phyloP scores from a whole-genome alignment of 2,113 vertebrate genomes.

The Corynorhinus townsendii region DNA sequence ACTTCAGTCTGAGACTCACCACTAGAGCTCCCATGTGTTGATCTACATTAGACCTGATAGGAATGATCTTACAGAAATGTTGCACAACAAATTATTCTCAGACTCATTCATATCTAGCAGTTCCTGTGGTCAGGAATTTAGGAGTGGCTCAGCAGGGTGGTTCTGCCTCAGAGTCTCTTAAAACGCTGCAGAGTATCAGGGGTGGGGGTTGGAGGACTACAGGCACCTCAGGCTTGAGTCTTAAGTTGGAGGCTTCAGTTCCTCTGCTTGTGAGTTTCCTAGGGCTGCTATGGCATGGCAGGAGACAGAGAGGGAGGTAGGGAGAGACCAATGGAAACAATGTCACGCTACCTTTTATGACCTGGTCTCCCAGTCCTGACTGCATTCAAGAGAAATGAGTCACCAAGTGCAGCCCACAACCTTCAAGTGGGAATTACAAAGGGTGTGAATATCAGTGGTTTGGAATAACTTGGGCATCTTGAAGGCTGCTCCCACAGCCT shows the following conservation, averaged over 20 bases:
- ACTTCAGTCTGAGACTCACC: not conserved
- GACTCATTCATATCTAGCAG: not conserved
- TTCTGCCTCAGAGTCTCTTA: not conserved
- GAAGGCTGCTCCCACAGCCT: not conserved
- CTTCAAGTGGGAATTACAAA: not conserved
- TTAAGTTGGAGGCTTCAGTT: not conserved
- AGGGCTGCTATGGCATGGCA: not conserved
- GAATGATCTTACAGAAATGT: not conserved
- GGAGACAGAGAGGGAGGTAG: not conserved
- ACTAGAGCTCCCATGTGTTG: not conserved
- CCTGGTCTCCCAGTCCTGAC: not conserved
- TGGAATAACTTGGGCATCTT: not conserved
- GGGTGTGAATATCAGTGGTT: not conserved
- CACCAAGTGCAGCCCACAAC: not conserved
- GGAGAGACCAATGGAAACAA: not conserved
- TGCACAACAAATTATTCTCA: not conserved
- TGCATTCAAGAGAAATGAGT: not conserved
- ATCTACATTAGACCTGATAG: not conserved
- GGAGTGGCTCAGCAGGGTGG: not conserved
- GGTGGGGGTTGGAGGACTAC: accelerated
- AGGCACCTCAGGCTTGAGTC: not conserved
- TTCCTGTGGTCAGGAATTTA: not conserved
- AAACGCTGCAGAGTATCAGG: not conserved
- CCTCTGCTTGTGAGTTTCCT: not conserved
- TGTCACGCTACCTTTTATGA: not conserved